Evolutionary conservation across 2,113 vertebrate genomes (phyloP).

Genomic region (Thryonomys swinderianus): DNA sequence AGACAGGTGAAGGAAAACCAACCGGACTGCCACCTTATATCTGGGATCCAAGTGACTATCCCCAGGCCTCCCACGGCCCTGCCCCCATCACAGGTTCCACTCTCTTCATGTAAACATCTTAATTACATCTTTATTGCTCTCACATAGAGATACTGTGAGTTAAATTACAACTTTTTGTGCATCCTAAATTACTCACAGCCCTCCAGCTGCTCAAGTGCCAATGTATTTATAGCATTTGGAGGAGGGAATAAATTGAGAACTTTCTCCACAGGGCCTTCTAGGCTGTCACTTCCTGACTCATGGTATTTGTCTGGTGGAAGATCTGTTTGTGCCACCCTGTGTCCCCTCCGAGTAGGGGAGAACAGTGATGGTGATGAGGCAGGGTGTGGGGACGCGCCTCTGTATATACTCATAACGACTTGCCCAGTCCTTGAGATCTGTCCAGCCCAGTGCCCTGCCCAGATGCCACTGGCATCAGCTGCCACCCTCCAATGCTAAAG

Average conservation of each 20-base stretch:
- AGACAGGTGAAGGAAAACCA: background rate
- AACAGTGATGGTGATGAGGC: background rate
- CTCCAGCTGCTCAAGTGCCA: constrained; percentile 62
- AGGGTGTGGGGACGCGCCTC: background rate
- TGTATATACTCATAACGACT: background rate
- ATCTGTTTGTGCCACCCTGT: background rate
- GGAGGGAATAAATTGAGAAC: constrained; percentile 51
- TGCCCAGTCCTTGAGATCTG: background rate
- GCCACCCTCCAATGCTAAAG: background rate
- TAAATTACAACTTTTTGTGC: constrained; percentile 71
- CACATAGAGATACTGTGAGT: constrained; percentile 59
- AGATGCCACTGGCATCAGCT: background rate
- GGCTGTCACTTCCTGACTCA: background rate
- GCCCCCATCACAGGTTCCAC: constrained; percentile 52
- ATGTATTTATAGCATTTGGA: constrained; percentile 66
- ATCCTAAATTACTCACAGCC: constrained; percentile 62
- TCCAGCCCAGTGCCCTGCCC: background rate
- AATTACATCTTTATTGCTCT: constrained; percentile 79
- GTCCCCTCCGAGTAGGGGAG: background rate
- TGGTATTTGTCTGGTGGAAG: constrained; percentile 12
- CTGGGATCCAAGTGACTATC: background rate
- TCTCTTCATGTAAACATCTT: constrained; percentile 68
- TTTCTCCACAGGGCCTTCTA: background rate
- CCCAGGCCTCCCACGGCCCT: background rate
- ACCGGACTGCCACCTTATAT: background rate